These are phyloP conservation scores for Carcinoscorpius rotundicauda DNA, from an alignment of 1,140 invertebrate species.

Conservation along the genomic window DNA sequence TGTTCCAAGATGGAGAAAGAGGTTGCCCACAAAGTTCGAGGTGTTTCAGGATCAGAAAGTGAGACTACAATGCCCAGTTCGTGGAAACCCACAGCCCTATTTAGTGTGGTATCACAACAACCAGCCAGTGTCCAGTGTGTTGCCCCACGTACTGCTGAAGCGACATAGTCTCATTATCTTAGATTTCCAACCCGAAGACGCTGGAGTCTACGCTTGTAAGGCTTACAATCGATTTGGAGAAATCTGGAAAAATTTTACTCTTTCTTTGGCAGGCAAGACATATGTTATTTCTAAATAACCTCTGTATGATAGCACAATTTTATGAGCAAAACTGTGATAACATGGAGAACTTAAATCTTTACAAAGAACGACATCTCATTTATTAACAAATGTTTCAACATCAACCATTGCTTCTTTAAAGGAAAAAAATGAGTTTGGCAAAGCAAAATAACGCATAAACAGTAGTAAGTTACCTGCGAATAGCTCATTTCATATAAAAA, in stretches of 20 bases:
- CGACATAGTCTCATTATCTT: conserved; percentile 25
- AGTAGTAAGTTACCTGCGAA: too few relatives aligned
- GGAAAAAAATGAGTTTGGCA: too few relatives aligned
- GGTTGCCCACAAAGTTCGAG: conserved; percentile 5
- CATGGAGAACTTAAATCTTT: too few relatives aligned
- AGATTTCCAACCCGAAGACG: conserved; percentile 20
- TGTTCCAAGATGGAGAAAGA: conserved; percentile 6
- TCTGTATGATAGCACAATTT: too few relatives aligned
- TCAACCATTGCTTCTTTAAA: too few relatives aligned
- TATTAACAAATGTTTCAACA: too few relatives aligned
- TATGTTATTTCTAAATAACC: too few relatives aligned
- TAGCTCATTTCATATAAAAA: too few relatives aligned
- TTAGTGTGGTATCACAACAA: conserved; percentile 25
- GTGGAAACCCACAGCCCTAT: conserved; percentile 23
- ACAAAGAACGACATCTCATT: too few relatives aligned
- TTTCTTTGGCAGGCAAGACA: conserved; percentile 5
- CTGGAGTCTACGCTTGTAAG: conserved; percentile 26
- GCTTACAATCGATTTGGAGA: conserved; percentile 24
- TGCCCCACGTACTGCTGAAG: conserved; percentile 16
- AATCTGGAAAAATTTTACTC: conserved; percentile 29
- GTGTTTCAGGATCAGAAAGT: conserved; percentile 20
- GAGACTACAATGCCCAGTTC: conserved; percentile 25
- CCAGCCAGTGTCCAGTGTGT: conserved; percentile 4
- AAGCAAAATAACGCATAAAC: too few relatives aligned
- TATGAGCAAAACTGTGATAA: too few relatives aligned